Evolutionary conservation across 2,797 vertebrate species (phyloP).

Genomic region (Cetoscarus ocellatus): DNA sequence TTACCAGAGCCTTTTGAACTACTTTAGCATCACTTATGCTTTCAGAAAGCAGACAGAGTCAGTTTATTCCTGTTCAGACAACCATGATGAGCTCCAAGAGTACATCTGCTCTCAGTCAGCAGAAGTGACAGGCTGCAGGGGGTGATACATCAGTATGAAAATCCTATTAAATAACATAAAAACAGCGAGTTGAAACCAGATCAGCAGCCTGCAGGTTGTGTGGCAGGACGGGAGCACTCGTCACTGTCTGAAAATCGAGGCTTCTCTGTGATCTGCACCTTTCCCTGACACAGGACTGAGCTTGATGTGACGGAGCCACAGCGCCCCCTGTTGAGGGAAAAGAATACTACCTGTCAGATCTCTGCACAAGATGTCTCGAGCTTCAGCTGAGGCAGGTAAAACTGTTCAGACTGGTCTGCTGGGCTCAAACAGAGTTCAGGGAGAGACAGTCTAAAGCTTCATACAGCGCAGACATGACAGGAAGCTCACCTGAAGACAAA

Average conservation of each 20-base stretch:
- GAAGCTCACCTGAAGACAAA: background rate
- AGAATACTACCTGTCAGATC: constrained; percentile 45
- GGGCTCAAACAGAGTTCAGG: background rate
- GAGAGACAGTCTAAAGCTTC: background rate
- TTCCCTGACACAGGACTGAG: constrained; percentile 24
- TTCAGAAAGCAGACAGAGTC: background rate
- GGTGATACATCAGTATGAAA: constrained; percentile 48
- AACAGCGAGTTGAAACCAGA: constrained; percentile 55
- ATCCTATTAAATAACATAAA: constrained; percentile 64
- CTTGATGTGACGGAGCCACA: constrained; percentile 59
- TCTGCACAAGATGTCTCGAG: constrained; percentile 10
- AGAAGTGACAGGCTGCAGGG: constrained; percentile 46
- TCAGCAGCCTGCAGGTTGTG: constrained; percentile 45
- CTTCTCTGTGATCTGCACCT: constrained; percentile 7
- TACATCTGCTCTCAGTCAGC: constrained; percentile 26
- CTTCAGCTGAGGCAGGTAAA: constrained; percentile 18
- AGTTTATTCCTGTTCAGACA: constrained; percentile 43
- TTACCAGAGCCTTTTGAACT: too few relatives aligned
- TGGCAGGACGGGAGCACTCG: constrained; percentile 31
- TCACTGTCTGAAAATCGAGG: constrained; percentile 39
- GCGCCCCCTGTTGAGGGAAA: constrained; percentile 75
- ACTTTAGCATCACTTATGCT: background rate
- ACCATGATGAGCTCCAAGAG: constrained; percentile 42
- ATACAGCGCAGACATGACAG: background rate
- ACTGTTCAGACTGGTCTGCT: background rate